Evolutionary conservation across 2,888 invertebrate genomes (phyloP), one percentile per base, ranked within the genome.

Genomic region (Synergus umbraculus): DNA sequence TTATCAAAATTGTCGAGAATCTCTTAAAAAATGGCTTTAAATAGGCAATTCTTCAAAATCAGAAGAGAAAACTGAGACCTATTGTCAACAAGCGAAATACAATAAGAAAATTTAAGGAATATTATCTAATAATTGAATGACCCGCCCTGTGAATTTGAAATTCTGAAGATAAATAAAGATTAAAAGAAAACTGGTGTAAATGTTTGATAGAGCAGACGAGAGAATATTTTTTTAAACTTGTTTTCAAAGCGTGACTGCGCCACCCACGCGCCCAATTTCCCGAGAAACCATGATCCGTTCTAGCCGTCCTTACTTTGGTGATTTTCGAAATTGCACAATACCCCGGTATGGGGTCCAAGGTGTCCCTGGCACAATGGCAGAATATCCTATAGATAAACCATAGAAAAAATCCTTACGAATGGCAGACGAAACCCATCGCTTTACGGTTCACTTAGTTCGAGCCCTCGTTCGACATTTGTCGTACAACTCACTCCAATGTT

Each of bases 391-490:
- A 85, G 85, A 86, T 87, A 84, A 85, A 86, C 86, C 83, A 85
- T 84, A 85, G 85, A 86, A 88, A 84, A 85, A 86, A 86, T 85
- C 82, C 81, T 81, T 78, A 82, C 83, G 83, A 83, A 85, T 83
- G 78, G 83, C 83, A 67, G 69, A 78, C 80, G 77, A 79, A 18
- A 82, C 82, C 85, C 88, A 87, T 89, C 89, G 89, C 89, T 91
- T 92, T 85, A 91, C 90, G 92, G 90, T 91, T 91, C 91, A 91
- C 91, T 91, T 92, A 91, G 89, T 91, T 90, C 90, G 90, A 92
- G 89, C 90, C 90, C 86, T 85, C 86, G 85, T 83, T 85, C 89
- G 90, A 91, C 91, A 90, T 91, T 92, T 91, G 91, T 90, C 91
- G 91, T 90, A 90, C 91, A 90, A 91, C 91, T 91, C 88, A 90